These are phyloP conservation scores for Macrotis lagotis DNA, from an alignment of 2,113 vertebrate genomes.

Conservation along the genomic window DNA sequence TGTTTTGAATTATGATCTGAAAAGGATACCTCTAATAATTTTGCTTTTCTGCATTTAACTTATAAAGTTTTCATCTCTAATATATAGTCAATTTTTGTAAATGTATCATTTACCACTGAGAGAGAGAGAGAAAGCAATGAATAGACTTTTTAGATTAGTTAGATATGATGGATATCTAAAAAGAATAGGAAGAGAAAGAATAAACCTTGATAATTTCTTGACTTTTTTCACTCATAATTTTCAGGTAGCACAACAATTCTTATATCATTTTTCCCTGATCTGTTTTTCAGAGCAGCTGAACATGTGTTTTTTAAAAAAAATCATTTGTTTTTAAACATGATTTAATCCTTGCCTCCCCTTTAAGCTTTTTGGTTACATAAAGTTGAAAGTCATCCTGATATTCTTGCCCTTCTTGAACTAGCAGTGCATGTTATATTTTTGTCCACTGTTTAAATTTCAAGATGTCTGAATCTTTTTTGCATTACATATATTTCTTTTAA, in stretches of 20 bases:
- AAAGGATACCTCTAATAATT: too few species aligned
- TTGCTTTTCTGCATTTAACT: too few species aligned
- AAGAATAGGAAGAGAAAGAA: too few species aligned
- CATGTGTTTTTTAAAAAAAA: not conserved
- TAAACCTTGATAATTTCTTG: not conserved
- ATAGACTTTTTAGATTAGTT: too few species aligned
- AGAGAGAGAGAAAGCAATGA: too few species aligned
- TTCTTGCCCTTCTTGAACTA: not conserved
- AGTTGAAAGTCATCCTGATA: not conserved
- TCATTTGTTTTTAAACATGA: not conserved
- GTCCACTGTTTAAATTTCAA: not conserved
- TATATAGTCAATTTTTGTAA: too few species aligned
- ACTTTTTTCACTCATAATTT: not conserved
- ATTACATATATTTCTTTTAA: not conserved
- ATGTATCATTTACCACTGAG: too few species aligned
- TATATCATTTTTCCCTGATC: not conserved
- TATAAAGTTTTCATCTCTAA: too few species aligned
- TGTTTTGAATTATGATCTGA: too few species aligned
- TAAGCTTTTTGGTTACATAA: not conserved
- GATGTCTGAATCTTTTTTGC: not conserved
- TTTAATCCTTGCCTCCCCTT: not conserved
- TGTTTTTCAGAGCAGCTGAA: not conserved
- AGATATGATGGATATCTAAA: too few species aligned
- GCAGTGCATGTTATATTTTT: not conserved
- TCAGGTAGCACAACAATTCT: not conserved